phyloP scores from a whole-genome alignment of 1,140 invertebrate species.

The Cylas formicarius region DNA sequence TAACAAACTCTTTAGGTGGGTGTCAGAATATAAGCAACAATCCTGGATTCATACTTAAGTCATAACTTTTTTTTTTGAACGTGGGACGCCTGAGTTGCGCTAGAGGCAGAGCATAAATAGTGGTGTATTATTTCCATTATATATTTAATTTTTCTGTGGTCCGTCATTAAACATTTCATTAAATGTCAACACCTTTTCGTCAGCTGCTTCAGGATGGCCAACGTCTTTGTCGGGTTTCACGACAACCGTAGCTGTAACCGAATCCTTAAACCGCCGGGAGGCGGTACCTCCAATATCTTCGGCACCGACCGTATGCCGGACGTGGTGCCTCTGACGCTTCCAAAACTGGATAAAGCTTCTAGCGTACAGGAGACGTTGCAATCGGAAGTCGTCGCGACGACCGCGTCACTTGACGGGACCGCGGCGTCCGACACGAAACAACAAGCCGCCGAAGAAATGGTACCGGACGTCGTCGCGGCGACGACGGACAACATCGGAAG shows the following conservation, averaged over 20 bases:
- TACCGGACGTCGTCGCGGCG: slow-evolving; percentile 6
- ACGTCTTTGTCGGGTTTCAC: slow-evolving; percentile 19
- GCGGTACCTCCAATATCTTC: slow-evolving; percentile 23
- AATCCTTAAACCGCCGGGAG: slow-evolving; percentile 21
- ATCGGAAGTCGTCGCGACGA: slow-evolving; percentile 7
- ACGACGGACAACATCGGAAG: slow-evolving; percentile 9
- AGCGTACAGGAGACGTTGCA: slow-evolving; percentile 15
- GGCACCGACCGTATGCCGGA: slow-evolving; percentile 10
- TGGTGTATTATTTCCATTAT: too few species aligned
- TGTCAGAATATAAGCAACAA: too few species aligned
- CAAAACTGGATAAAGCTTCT: slow-evolving; percentile 1
- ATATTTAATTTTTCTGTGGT: too few species aligned
- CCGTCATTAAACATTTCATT: too few species aligned
- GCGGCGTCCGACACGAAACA: not conserved
- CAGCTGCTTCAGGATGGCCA: slow-evolving; percentile 17
- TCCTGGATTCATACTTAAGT: too few species aligned
- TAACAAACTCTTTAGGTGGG: too few species aligned
- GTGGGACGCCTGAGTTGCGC: too few species aligned
- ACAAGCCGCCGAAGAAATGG: not conserved
- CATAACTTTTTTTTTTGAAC: too few species aligned
- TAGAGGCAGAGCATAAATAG: too few species aligned
- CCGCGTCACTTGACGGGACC: not conserved
- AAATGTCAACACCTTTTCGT: too few species aligned
- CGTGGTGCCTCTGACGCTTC: slow-evolving; percentile 3
- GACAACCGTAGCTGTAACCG: slow-evolving; percentile 21